These are phyloP conservation scores for Alcedo quadribrachys DNA, from an alignment of 2,797 vertebrate genomes.

Conservation along the genomic window DNA sequence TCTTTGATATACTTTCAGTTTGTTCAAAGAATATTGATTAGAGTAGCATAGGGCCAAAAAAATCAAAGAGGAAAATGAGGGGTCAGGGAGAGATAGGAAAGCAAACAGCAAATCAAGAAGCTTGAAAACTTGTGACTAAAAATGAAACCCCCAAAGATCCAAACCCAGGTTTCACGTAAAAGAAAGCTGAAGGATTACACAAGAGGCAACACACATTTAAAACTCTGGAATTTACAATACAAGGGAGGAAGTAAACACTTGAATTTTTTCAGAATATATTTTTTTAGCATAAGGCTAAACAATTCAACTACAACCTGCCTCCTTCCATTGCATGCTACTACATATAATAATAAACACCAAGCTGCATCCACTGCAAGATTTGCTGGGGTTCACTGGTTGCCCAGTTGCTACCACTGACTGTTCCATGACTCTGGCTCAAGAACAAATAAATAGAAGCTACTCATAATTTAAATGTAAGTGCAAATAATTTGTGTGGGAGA, in stretches of 20 bases:
- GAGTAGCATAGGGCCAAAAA: not conserved
- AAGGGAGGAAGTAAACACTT: not conserved
- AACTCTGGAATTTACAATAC: not conserved
- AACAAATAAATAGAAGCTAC: not conserved
- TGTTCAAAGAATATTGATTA: not conserved
- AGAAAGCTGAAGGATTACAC: not conserved
- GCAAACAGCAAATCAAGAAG: not conserved
- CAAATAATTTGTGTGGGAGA: not conserved
- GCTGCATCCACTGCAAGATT: rapidly evolving
- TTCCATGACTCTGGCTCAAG: not conserved
- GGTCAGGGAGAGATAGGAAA: not conserved
- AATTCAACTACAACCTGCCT: not conserved
- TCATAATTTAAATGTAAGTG: not conserved
- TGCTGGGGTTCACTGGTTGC: not conserved
- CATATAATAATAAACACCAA: rapidly evolving
- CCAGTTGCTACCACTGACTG: not conserved
- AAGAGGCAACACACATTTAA: not conserved
- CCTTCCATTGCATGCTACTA: not conserved
- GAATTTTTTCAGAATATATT: not conserved
- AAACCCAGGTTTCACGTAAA: not conserved
- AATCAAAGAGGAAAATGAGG: not conserved
- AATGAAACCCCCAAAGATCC: rapidly evolving
- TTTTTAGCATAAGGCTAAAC: not conserved
- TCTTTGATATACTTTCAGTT: not conserved
- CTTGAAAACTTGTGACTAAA: not conserved